Evolutionary conservation across 2,113 vertebrate genomes (phyloP).

Genomic region (Corythornis madagascariensis): DNA sequence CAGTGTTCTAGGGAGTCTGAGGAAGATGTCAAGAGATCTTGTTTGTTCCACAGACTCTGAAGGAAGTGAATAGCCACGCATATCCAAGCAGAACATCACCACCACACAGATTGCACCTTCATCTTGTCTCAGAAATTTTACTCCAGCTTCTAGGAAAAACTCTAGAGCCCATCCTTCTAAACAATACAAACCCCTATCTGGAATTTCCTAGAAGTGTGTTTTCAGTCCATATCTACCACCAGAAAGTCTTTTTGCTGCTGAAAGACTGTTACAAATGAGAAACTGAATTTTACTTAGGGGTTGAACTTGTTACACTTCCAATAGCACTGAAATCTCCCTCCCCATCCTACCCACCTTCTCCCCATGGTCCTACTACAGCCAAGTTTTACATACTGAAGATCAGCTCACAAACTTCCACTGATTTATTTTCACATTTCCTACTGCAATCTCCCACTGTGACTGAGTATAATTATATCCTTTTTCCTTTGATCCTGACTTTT

Average conservation of each 20-base stretch:
- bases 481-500: constrained; percentile 1
- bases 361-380: not conserved
- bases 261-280: not conserved
- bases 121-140: not conserved
- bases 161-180: not conserved
- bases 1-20: not conserved
- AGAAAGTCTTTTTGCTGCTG: not conserved
- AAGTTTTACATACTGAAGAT: not conserved
- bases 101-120: not conserved
- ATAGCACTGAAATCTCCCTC: not conserved
- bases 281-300: not conserved
- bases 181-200: not conserved
- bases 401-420: not conserved
- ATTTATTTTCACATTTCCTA: constrained; percentile 10
- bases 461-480: constrained; percentile 3
- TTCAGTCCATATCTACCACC: not conserved
- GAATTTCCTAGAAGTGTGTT: not conserved
- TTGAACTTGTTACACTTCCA: not conserved
- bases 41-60: not conserved
- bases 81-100: not conserved
- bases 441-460: not conserved
- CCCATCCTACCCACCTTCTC: not conserved
- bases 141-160: not conserved
- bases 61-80: not conserved
- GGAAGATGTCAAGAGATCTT: not conserved